phyloP scores from a whole-genome alignment of 2,113 vertebrate species.

The Mugil cephalus region DNA sequence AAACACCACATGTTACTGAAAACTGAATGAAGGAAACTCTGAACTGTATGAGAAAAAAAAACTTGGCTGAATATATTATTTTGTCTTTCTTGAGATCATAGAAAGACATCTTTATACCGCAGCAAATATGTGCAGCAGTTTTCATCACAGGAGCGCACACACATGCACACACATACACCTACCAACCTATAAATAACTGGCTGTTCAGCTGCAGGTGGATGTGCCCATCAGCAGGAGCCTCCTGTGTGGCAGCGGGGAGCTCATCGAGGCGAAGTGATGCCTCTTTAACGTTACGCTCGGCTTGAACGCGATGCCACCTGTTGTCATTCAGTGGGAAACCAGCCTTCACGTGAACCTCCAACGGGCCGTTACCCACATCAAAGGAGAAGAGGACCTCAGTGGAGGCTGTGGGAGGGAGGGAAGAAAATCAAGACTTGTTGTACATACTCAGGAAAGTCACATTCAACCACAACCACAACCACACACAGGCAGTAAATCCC shows the following conservation, averaged over 20 bases:
- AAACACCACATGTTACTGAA: no score
- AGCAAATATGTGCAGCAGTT: not conserved
- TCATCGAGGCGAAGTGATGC: conserved; percentile 90
- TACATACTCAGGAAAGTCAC: not conserved
- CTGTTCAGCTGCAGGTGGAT: conserved; percentile 94
- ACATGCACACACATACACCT: not conserved
- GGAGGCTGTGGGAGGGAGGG: conserved; percentile 82
- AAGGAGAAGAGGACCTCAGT: conserved; percentile 92
- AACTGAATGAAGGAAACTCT: no score
- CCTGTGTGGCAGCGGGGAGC: conserved; percentile 79
- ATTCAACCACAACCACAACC: not conserved
- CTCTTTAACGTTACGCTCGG: conserved; percentile 92
- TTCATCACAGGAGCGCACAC: not conserved
- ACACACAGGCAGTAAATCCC: no score
- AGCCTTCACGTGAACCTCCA: conserved; percentile 85
- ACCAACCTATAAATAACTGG: conserved; percentile 92
- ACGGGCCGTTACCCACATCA: conserved; percentile 94
- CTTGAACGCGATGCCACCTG: conserved; percentile 92
- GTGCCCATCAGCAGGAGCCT: conserved; percentile 89
- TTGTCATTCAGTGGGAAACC: conserved; percentile 87
- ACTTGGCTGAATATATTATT: no score
- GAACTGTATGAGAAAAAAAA: no score
- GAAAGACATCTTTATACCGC: no score
- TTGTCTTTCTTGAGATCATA: no score
- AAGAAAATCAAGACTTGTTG: conserved; percentile 1